Conservation (phyloP, 2,797 vertebrate species). For the Acomys russatus region DNA sequence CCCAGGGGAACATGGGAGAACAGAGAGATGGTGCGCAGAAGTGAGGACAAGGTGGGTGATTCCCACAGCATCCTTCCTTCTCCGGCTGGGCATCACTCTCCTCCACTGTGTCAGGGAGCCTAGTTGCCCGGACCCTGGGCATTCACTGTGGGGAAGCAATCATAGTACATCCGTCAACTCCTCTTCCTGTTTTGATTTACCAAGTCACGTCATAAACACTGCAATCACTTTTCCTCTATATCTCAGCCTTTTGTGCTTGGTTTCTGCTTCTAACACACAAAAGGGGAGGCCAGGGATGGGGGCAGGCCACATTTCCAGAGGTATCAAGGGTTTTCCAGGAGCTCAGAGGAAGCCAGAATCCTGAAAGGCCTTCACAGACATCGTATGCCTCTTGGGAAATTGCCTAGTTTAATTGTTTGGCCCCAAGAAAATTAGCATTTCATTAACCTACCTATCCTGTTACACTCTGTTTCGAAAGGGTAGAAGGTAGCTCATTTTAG, state of each 20-base stretch:
- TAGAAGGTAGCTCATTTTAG: conserved; percentile 43
- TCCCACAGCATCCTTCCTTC: accelerated
- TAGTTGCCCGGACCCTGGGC: background rate
- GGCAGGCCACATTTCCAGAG: background rate
- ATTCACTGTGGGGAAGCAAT: accelerated
- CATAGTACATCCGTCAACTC: background rate
- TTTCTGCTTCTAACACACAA: background rate
- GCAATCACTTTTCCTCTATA: background rate
- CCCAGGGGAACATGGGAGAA: background rate
- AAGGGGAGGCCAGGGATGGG: background rate
- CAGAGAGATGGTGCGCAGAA: background rate
- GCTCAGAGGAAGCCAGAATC: background rate
- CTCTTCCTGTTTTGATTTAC: background rate
- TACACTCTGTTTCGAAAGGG: conserved; percentile 51
- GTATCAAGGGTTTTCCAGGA: conserved; percentile 1
- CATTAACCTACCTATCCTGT: conserved; percentile 52
- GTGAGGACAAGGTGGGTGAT: too few species aligned
- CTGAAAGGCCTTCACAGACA: conserved; percentile 52
- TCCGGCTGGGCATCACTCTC: accelerated
- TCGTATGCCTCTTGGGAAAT: conserved; percentile 59
- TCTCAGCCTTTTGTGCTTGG: background rate
- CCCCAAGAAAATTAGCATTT: conserved; percentile 62
- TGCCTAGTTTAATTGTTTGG: conserved; percentile 51
- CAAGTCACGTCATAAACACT: background rate
- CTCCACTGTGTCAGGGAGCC: accelerated